Conservation (phyloP, 2,113 vertebrate species). For the Sylvia atricapilla region DNA sequence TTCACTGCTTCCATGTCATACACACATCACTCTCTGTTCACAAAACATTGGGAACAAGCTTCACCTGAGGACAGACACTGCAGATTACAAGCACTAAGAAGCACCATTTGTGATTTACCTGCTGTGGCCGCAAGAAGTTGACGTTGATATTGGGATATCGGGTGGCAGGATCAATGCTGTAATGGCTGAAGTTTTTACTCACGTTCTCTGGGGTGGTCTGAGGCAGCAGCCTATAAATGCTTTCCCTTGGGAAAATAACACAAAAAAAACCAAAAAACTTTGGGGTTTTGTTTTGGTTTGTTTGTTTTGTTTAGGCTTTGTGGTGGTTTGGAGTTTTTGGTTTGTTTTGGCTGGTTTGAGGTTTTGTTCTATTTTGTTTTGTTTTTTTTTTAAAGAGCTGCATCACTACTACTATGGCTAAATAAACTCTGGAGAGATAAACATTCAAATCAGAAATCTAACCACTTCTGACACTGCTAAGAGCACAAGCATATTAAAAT, state of each 20-base stretch:
- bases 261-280: neutral
- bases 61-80: neutral
- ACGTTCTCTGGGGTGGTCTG: conserved; percentile 98
- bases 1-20: rapidly evolving
- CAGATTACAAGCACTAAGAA: neutral
- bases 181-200: conserved; percentile 96
- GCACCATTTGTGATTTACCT: conserved; percentile 72
- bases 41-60: neutral
- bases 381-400: neutral
- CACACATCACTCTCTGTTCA: neutral
- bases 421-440: neutral
- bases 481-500: neutral
- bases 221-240: conserved; percentile 92
- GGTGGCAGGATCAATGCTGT: conserved; percentile 93
- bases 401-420: neutral
- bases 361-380: neutral
- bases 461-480: neutral
- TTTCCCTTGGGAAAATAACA: conserved; percentile 81
- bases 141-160: conserved; percentile 94
- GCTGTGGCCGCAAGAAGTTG: conserved; percentile 88
- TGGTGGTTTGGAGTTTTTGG: neutral
- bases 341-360: neutral
- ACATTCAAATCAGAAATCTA: neutral
- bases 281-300: neutral
- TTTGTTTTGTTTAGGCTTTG: neutral